Conservation (phyloP, 2,113 vertebrate genomes). For the Notothenia rossii region DNA sequence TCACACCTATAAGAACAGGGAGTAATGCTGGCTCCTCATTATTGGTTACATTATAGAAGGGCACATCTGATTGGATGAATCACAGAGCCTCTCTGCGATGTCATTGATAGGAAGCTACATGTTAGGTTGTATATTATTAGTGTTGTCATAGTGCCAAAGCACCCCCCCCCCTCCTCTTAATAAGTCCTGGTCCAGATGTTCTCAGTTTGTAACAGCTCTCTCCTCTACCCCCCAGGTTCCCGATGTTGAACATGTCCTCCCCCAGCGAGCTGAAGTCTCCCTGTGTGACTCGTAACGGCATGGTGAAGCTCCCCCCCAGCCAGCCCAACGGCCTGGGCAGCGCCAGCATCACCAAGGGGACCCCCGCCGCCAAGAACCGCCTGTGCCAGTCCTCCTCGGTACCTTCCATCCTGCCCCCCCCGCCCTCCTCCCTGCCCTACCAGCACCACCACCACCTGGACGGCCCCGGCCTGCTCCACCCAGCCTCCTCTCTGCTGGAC, state of each 20-base stretch:
- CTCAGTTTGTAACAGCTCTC: slow-evolving; percentile 16
- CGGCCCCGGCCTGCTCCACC: slow-evolving; percentile 77
- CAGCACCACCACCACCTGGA: slow-evolving; percentile 86
- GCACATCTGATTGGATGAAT: neutral
- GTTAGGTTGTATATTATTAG: neutral
- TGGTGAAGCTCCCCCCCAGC: slow-evolving; percentile 93
- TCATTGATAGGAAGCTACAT: neutral
- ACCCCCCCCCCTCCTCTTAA: neutral
- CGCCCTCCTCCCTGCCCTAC: slow-evolving; percentile 86
- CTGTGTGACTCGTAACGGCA: slow-evolving; percentile 95
- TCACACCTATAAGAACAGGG: too few species aligned
- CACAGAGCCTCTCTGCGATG: neutral
- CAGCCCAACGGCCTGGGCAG: slow-evolving; percentile 96
- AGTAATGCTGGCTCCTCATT: too few species aligned
- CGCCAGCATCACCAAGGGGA: slow-evolving; percentile 99
- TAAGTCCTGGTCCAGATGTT: neutral
- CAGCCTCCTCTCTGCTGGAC: slow-evolving; percentile 86
- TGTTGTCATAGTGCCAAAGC: neutral
- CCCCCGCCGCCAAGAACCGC: slow-evolving; percentile 96
- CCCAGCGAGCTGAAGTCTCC: slow-evolving; percentile 94
- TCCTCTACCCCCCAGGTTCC: slow-evolving; percentile 71
- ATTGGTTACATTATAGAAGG: too few species aligned
- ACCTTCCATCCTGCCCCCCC: slow-evolving; percentile 89
- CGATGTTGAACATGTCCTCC: slow-evolving; percentile 87
- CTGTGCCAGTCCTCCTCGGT: slow-evolving; percentile 96